A percentile compares a stretch with the other conserved stretches of the same genome.
phyloP scores from a whole-genome alignment of 2,888 invertebrate genomes.

The Limnephilus marmoratus region DNA sequence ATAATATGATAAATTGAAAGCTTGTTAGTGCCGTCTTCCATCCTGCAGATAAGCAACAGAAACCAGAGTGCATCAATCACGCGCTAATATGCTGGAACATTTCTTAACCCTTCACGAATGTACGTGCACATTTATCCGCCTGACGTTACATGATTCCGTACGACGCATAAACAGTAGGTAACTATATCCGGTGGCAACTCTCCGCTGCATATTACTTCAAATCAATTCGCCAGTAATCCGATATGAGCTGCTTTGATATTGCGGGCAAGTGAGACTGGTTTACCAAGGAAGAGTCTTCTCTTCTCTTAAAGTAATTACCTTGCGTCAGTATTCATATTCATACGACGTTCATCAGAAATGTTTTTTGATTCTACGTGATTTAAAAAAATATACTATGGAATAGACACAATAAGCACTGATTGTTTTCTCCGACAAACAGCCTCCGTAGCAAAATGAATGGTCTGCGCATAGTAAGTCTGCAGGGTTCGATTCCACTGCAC shows the following conservation, averaged over 20 bases:
- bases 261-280: neutral
- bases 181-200: neutral
- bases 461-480: too few species aligned
- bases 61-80: conserved; percentile 9
- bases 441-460: too few species aligned
- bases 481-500: too few species aligned
- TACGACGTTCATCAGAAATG: too few species aligned
- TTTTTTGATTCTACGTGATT: too few species aligned
- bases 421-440: too few species aligned
- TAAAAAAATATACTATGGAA: too few species aligned
- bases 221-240: neutral
- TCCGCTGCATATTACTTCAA: neutral
- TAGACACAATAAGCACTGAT: too few species aligned
- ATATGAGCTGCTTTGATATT: neutral
- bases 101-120: neutral
- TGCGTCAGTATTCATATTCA: too few species aligned
- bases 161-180: neutral
- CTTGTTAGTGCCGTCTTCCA: neutral
- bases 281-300: neutral
- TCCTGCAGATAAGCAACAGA: neutral
- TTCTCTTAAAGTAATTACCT: neutral
- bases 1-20: neutral
- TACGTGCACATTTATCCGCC: neutral
- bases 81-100: neutral
- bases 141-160: neutral